Evolutionary conservation across 2,113 vertebrate genomes (phyloP).

Genomic region (Grallaria varia): DNA sequence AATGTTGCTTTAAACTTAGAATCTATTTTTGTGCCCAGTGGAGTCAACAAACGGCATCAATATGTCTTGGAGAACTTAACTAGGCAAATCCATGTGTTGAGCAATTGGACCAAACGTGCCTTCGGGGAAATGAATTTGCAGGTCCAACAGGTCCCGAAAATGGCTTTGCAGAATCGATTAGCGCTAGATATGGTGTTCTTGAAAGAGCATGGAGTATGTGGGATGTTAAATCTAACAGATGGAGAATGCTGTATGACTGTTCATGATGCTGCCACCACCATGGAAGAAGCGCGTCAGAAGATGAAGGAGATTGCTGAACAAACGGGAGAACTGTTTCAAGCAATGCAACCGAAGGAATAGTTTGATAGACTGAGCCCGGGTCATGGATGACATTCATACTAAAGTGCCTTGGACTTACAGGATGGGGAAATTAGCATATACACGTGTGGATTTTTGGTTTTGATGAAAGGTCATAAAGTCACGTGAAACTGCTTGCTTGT

Average conservation of each 20-base stretch:
- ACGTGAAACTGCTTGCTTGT: not conserved
- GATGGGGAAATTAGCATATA: not conserved
- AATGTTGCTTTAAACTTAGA: not conserved
- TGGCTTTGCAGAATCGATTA: not conserved
- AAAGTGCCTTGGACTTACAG: not conserved
- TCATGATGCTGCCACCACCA: not conserved
- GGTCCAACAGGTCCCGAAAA: not conserved
- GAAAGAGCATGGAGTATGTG: not conserved
- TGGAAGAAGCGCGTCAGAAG: not conserved
- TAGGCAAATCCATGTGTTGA: not conserved
- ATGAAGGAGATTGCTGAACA: conserved; percentile 3
- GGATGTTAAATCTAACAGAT: not conserved
- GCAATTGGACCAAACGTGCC: not conserved
- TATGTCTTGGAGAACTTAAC: not conserved
- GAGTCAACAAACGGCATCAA: not conserved
- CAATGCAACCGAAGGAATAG: not conserved
- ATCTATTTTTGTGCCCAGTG: not conserved
- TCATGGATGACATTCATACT: not conserved
- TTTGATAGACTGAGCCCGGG: not conserved
- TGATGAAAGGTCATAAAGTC: not conserved
- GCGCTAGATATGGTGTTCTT: not conserved
- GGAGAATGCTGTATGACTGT: conserved; percentile 13
- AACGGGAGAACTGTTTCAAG: not conserved
- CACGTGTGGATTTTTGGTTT: not conserved
- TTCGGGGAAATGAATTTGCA: not conserved